phyloP scores from a whole-genome alignment of 2,888 invertebrate species.

The Liopterus haemorrhoidalis region DNA sequence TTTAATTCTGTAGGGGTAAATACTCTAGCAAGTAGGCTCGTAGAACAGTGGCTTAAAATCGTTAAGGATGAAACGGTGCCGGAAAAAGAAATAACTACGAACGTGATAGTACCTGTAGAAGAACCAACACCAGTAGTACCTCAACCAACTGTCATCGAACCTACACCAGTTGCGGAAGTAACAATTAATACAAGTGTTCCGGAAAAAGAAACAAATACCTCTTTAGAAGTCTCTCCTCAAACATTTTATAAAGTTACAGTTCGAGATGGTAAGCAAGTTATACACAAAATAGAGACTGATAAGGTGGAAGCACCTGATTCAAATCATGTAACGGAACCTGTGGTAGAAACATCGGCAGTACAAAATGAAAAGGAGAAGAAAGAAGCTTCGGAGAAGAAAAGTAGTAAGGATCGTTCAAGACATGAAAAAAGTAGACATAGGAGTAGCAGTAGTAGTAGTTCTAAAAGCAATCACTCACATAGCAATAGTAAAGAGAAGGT shows the following conservation, averaged over 20 bases:
- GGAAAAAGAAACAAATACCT: constrained; percentile 26
- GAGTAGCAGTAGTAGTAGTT: constrained; percentile 36
- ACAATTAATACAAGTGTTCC: constrained; percentile 28
- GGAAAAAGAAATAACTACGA: constrained; percentile 21
- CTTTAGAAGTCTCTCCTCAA: constrained; percentile 32
- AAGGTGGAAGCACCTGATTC: constrained; percentile 33
- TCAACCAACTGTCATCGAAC: constrained; percentile 20
- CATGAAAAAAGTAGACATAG: constrained; percentile 35
- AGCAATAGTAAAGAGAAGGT: constrained; percentile 31
- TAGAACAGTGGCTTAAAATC: constrained; percentile 85
- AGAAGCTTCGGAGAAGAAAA: constrained; percentile 46
- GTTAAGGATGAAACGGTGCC: constrained; percentile 64
- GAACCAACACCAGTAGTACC: constrained; percentile 18
- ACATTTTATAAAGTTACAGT: constrained; percentile 58
- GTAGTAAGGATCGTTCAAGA: constrained; percentile 44
- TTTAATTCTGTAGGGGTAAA: constrained; percentile 69
- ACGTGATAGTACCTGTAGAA: constrained; percentile 20
- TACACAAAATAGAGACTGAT: constrained; percentile 52
- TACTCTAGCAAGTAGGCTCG: constrained; percentile 70
- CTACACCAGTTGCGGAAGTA: constrained; percentile 28
- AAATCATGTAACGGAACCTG: constrained; percentile 27
- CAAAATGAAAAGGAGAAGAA: constrained; percentile 36
- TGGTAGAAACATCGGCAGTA: constrained; percentile 23
- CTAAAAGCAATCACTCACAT: constrained; percentile 20
- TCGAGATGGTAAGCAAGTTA: constrained; percentile 66